A percentile compares a stretch with the other conserved stretches of the same genome.
Evolutionary conservation across 2,113 vertebrate genomes (phyloP).

Genomic region (Oncorhynchus tshawytscha): DNA sequence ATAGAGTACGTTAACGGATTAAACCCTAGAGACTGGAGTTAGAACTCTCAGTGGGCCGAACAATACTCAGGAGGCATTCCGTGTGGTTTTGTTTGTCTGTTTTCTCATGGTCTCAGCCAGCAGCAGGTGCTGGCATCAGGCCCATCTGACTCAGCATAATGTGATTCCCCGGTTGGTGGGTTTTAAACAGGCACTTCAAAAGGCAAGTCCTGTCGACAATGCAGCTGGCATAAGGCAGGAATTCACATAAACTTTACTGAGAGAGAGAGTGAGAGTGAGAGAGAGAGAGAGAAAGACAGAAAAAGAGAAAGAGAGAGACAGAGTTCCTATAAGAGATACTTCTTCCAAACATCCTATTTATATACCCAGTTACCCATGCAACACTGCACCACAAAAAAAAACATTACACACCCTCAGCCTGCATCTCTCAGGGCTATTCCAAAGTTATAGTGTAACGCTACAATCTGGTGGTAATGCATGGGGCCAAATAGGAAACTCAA

Average conservation of each 20-base stretch:
- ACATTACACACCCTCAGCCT: slow-evolving; percentile 58
- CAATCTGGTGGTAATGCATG: not conserved
- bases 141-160: slow-evolving; percentile 64
- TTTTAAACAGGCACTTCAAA: slow-evolving; percentile 61
- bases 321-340: slow-evolving; percentile 35
- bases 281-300: slow-evolving; percentile 2
- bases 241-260: slow-evolving; percentile 31
- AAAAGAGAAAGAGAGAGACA: slow-evolving; percentile 11
- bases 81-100: slow-evolving; percentile 26
- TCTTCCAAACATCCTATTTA: slow-evolving; percentile 69
- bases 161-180: slow-evolving; percentile 49
- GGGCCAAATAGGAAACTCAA: not conserved
- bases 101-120: slow-evolving; percentile 43
- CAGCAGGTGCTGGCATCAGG: slow-evolving; percentile 49
- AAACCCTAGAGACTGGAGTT: not conserved
- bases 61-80: slow-evolving; percentile 41
- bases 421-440: slow-evolving; percentile 64
- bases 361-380: slow-evolving; percentile 64
- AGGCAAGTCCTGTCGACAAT: slow-evolving; percentile 35
- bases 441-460: slow-evolving; percentile 4
- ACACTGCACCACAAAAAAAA: slow-evolving; percentile 67
- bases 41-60: slow-evolving; percentile 28
- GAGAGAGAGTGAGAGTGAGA: slow-evolving; percentile 15
- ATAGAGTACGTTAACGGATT: too few relatives aligned
- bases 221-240: slow-evolving; percentile 36